A percentile compares a stretch with the other conserved stretches of the same genome.
These are phyloP conservation scores for Scaptomyza caliginosa DNA, from an alignment of 2,888 invertebrate genomes.

Conservation along the genomic window DNA sequence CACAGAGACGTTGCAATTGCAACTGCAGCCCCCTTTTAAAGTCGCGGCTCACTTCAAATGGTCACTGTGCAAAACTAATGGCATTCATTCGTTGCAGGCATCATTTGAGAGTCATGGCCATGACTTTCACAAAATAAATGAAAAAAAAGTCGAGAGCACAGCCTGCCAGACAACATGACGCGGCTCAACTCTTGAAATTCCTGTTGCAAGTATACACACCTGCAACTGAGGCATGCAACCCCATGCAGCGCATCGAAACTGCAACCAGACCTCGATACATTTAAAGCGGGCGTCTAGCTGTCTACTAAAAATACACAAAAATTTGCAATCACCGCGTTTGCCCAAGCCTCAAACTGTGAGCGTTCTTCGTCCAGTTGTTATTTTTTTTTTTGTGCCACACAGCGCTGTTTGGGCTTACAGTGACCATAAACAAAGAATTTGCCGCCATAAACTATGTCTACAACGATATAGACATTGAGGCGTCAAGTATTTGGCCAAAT, in stretches of 20 bases:
- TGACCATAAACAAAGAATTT: conserved; percentile 11
- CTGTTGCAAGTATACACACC: conserved; percentile 35
- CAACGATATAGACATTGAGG: conserved; percentile 50
- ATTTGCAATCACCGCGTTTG: conserved; percentile 30
- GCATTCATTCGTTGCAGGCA: conserved; percentile 62
- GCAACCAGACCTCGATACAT: conserved; percentile 12
- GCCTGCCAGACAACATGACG: conserved; percentile 70
- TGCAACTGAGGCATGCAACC: conserved; percentile 37
- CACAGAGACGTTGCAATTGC: conserved; percentile 28
- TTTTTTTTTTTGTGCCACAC: conserved; percentile 17
- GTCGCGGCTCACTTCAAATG: conserved; percentile 62
- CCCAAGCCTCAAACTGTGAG: conserved; percentile 42
- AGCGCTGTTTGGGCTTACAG: conserved; percentile 9
- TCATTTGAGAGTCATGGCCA: conserved; percentile 70
- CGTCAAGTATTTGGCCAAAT: conserved; percentile 33
- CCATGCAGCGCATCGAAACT: conserved; percentile 43
- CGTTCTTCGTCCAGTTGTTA: conserved; percentile 47
- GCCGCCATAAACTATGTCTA: conserved; percentile 2
- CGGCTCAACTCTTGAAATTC: conserved; percentile 50
- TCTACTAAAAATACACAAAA: conserved; percentile 43
- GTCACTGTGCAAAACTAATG: conserved; percentile 74
- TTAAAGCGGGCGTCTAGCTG: conserved; percentile 63
- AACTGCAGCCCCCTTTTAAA: conserved; percentile 44
- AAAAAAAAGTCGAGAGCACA: background rate
- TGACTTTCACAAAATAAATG: conserved; percentile 63